Evolutionary conservation across 2,888 invertebrate species (phyloP).

Genomic region (Chymomyza caudatula): DNA sequence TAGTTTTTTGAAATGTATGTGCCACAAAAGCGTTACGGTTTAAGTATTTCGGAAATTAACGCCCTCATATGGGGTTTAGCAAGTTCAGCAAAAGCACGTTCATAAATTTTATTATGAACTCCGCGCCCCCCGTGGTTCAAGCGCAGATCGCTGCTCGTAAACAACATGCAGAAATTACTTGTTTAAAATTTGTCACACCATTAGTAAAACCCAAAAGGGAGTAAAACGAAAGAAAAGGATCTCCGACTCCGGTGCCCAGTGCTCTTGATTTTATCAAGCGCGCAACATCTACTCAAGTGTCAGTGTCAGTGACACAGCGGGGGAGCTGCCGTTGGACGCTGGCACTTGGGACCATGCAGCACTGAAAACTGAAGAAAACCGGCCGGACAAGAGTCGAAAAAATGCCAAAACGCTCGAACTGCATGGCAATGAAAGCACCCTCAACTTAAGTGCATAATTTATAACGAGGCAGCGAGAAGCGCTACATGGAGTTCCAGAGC

Average conservation of each 20-base stretch:
- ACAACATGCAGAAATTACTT: constrained; percentile 74
- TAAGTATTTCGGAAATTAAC: constrained; percentile 50
- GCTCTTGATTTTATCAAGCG: constrained; percentile 75
- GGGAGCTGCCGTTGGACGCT: constrained; percentile 39
- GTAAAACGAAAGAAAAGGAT: constrained; percentile 43
- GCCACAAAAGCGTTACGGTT: constrained; percentile 46
- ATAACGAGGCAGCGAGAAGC: constrained; percentile 62
- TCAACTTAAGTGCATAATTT: constrained; percentile 76
- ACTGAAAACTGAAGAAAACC: not conserved
- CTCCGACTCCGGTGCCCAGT: constrained; percentile 23
- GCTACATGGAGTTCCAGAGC: constrained; percentile 10
- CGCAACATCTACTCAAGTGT: constrained; percentile 75
- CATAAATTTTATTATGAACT: constrained; percentile 73
- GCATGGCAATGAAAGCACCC: constrained; percentile 70
- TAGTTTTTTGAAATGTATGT: constrained; percentile 65
- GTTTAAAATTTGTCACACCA: constrained; percentile 74
- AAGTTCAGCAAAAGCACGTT: constrained; percentile 18
- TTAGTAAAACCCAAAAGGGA: constrained; percentile 58
- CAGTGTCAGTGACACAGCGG: constrained; percentile 74
- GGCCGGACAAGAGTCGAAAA: not conserved
- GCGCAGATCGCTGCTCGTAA: constrained; percentile 63
- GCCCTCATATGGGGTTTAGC: constrained; percentile 15
- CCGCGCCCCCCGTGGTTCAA: constrained; percentile 55
- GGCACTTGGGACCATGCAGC: not conserved
- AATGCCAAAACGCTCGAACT: not conserved